Base-by-base conservation (phyloP, 2,113 vertebrate species). In the Labeo rohita region DNA sequence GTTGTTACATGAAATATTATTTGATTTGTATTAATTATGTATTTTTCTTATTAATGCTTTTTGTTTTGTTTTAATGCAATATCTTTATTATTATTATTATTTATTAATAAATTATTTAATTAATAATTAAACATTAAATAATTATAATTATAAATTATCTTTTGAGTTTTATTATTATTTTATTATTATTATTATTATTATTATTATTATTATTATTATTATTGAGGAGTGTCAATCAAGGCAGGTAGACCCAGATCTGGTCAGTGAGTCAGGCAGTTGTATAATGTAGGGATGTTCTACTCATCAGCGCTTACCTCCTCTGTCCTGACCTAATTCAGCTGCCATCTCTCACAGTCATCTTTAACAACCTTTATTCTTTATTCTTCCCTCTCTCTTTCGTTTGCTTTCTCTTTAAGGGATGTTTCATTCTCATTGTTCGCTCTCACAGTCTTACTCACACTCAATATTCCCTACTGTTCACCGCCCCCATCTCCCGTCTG, bases 311-410 rank as follows among this genome's bases (percentile, higher is more conserved):
- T 82, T 59, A 63, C 75, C 56, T 84, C 28, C 78, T 52, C 36
- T 76, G 49, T 83, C 83, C 78, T 83, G 54, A 80, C 65, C 84
- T 79, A 80, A 47, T 80, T 86, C 77, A 84, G 18, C 78, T 43
- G 18, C 75, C 47, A 45, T 59, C 43, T 54, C 73, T 61, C 54
- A 8, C 52, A 43, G 15, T 76, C 68, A 65, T 49, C 36, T 70
- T 50, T 36, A 65, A 34, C 68, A 3, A 50, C 3, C 15, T 47
- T 50, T 28, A 36, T 65, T 28, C 45, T 73, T 39, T 47, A 13
- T 70, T 39, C 8, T 39, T 65, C 65, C 10, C 54, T 13, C 66
- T 70, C 75, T 18, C 78, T 28, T n/a, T 66, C 13, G 10, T 11
- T 50, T 21, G 9, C 85, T 78, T 7, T 2, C 74, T 76, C 28